Percentiles rank a stretch among this genome's conserved stretches.
These are phyloP conservation scores for Percopsis transmontana DNA, from an alignment of 2,113 vertebrate species.

Conservation along the genomic window DNA sequence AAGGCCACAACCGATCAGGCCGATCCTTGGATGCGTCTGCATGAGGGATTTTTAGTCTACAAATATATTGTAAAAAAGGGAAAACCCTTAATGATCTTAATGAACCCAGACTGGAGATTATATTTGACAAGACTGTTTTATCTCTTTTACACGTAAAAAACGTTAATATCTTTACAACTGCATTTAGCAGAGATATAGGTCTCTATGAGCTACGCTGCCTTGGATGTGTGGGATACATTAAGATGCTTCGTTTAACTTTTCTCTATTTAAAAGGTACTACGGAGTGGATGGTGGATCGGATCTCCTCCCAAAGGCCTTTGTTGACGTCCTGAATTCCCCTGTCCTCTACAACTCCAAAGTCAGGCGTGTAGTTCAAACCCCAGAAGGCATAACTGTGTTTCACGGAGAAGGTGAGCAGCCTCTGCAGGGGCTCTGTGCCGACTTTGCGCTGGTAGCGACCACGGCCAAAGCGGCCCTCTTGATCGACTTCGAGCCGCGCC, in stretches of 20 bases:
- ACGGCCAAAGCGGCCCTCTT: constrained; percentile 76
- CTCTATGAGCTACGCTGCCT: too few relatives aligned
- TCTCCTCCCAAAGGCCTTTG: constrained; percentile 51
- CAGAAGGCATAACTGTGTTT: background rate
- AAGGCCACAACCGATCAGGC: too few relatives aligned
- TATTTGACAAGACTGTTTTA: too few relatives aligned
- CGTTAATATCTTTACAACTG: too few relatives aligned
- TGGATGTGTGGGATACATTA: too few relatives aligned
- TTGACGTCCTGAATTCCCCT: constrained; percentile 34
- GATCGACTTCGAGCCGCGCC: constrained; percentile 66
- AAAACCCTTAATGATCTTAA: too few relatives aligned
- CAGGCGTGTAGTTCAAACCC: constrained; percentile 26
- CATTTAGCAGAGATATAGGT: too few relatives aligned
- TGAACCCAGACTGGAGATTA: too few relatives aligned
- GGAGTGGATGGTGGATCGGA: constrained; percentile 69
- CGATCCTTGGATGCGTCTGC: too few relatives aligned
- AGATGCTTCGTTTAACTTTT: background rate
- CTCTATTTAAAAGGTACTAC: constrained; percentile 65
- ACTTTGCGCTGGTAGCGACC: constrained; percentile 69
- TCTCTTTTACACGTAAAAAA: too few relatives aligned
- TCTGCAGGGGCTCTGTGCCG: background rate
- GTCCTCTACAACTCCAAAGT: constrained; percentile 55
- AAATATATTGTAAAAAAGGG: too few relatives aligned
- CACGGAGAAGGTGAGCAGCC: background rate
- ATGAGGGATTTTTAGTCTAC: too few relatives aligned